These are phyloP conservation scores for Vannuccia rotundouncinata DNA, from an alignment of 2,888 invertebrate species.

Conservation along the genomic window DNA sequence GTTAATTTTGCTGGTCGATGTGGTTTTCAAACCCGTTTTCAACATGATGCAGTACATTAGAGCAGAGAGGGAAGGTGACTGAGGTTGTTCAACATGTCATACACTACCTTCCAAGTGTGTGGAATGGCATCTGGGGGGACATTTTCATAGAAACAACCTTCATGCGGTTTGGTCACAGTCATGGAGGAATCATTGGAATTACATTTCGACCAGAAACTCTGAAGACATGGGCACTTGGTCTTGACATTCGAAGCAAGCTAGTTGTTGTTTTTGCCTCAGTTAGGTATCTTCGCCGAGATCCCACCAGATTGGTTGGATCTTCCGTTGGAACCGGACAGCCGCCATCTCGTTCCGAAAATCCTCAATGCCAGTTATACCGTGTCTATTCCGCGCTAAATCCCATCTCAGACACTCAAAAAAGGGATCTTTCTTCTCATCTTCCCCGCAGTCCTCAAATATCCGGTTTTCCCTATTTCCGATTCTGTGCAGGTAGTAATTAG, in stretches of 20 bases:
- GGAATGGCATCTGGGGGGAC: conserved; percentile 5
- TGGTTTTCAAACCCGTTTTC: too few species aligned
- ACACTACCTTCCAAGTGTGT: background rate
- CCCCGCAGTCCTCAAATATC: background rate
- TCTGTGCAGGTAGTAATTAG: too few species aligned
- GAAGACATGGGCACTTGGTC: conserved; percentile 21
- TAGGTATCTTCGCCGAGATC: background rate
- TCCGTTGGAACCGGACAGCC: background rate
- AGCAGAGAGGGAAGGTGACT: too few species aligned
- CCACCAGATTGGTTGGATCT: background rate
- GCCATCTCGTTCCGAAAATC: background rate
- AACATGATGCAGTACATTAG: too few species aligned
- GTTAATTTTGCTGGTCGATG: too few species aligned
- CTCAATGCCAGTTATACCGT: background rate
- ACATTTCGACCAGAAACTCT: conserved; percentile 1
- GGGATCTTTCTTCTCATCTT: background rate
- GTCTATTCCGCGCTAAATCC: background rate
- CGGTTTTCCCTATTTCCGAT: too few species aligned
- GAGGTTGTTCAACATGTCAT: conserved; percentile 12
- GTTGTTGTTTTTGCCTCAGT: background rate
- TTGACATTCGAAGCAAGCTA: background rate
- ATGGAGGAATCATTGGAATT: conserved; percentile 24
- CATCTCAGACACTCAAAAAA: background rate
- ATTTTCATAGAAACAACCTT: conserved; percentile 19
- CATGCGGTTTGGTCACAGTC: conserved; percentile 19